These are phyloP conservation scores for Mus spicilegus DNA, from an alignment of 2,113 vertebrate genomes.

Conservation along the genomic window DNA sequence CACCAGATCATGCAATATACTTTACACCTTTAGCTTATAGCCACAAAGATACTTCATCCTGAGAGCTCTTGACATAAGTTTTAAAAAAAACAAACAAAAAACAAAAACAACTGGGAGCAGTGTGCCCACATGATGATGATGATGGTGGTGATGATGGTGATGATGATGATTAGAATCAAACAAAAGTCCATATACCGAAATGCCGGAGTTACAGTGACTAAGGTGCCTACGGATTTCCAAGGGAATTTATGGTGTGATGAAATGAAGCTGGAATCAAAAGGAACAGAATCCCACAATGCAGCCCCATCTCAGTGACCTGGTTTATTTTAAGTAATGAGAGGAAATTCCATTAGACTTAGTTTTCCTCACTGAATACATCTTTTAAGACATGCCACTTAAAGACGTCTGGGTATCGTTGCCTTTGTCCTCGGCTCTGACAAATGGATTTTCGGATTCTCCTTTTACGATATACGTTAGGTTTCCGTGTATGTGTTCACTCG, in stretches of 20 bases:
- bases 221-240: background rate
- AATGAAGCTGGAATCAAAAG: conserved; percentile 30
- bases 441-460: background rate
- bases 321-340: conserved; percentile 72
- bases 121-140: background rate
- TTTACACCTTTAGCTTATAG: background rate
- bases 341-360: conserved; percentile 57
- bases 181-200: background rate
- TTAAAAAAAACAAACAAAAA: background rate
- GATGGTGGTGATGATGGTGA: background rate
- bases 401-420: background rate
- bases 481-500: background rate
- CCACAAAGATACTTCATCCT: conserved; percentile 33
- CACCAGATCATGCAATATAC: background rate
- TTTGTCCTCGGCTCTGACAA: background rate
- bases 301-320: conserved; percentile 44
- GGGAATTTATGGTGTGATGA: conserved; percentile 31
- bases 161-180: conserved; percentile 46
- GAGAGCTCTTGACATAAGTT: conserved; percentile 27
- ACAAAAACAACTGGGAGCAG: conserved; percentile 3
- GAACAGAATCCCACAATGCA: background rate
- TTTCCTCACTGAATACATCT: conserved; percentile 50
- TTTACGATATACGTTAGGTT: background rate
- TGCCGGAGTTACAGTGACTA: conserved; percentile 27
- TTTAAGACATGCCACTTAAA: conserved; percentile 47